Evolutionary conservation across 2,797 vertebrate species (phyloP).

Genomic region (Lates japonicus): DNA sequence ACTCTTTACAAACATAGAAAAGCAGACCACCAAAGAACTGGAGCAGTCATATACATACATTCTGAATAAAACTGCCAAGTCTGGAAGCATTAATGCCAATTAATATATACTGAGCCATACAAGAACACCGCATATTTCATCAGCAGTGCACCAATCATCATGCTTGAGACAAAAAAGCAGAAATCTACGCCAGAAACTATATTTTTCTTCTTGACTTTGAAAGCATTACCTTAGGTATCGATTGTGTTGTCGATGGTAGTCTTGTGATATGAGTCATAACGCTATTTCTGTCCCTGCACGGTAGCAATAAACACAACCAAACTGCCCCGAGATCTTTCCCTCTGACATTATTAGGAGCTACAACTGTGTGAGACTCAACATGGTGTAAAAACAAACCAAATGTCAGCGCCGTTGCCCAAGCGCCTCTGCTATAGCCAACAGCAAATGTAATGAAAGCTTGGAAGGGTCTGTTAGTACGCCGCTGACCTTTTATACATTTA

Average conservation of each 20-base stretch:
- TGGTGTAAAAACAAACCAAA: slow-evolving; percentile 89
- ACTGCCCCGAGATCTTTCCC: slow-evolving; percentile 79
- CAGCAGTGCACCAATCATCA: slow-evolving; percentile 4
- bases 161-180: slow-evolving; percentile 5
- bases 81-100: not conserved
- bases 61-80: slow-evolving; percentile 17
- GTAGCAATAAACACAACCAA: slow-evolving; percentile 81
- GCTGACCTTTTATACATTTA: slow-evolving; percentile 86
- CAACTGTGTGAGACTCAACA: slow-evolving; percentile 83
- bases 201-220: slow-evolving; percentile 50
- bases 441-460: slow-evolving; percentile 86
- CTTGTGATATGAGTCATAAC: slow-evolving; percentile 66
- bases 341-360: slow-evolving; percentile 88
- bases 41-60: not conserved
- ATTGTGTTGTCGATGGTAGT: slow-evolving; percentile 72
- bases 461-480: slow-evolving; percentile 86
- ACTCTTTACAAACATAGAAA: not conserved
- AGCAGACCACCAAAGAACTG: slow-evolving; percentile 7
- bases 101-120: not conserved
- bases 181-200: slow-evolving; percentile 25
- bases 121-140: not conserved
- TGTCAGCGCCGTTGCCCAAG: slow-evolving; percentile 82
- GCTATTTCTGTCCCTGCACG: slow-evolving; percentile 69
- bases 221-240: slow-evolving; percentile 65
- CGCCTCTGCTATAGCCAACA: slow-evolving; percentile 78